phyloP scores from a whole-genome alignment of 1,140 invertebrate species.

The Drosophila miranda region DNA sequence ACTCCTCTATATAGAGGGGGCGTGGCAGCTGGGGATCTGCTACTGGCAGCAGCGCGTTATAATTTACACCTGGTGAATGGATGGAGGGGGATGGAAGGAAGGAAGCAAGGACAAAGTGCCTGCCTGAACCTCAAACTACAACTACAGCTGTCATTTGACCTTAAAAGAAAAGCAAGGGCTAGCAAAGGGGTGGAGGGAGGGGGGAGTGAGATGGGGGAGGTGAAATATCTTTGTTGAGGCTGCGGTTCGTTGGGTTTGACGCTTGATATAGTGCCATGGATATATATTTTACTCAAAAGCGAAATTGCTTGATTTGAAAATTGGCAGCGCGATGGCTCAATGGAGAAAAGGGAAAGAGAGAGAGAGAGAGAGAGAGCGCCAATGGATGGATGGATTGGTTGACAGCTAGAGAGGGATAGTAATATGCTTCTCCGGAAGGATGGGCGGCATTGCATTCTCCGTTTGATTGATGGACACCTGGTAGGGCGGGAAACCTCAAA shows the following conservation, averaged over 20 bases:
- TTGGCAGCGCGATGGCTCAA: conserved; percentile 62
- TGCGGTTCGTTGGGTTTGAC: conserved; percentile 34
- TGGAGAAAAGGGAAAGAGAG: conserved; percentile 39
- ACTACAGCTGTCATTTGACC: conserved; percentile 78
- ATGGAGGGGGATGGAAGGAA: conserved; percentile 20
- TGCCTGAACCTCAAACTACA: conserved; percentile 26
- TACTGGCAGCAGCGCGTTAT: conserved; percentile 71
- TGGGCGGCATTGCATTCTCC: too few relatives aligned
- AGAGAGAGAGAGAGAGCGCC: not conserved
- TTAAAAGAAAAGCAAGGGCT: conserved; percentile 27
- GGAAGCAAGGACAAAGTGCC: conserved; percentile 16
- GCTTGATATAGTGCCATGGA: conserved; percentile 53
- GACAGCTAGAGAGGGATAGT: not conserved
- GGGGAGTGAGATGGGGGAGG: not conserved
- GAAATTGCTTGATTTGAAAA: conserved; percentile 76
- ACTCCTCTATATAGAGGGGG: not conserved
- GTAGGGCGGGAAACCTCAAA: too few relatives aligned
- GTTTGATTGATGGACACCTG: too few relatives aligned
- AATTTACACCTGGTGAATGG: conserved; percentile 71
- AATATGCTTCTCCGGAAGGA: too few relatives aligned
- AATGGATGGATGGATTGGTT: not conserved
- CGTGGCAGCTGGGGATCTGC: conserved; percentile 11
- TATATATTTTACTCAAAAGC: conserved; percentile 72
- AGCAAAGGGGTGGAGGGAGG: not conserved
- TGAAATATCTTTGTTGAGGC: conserved; percentile 23